Evolutionary conservation across 2,113 vertebrate genomes (phyloP).

Genomic region (Dasyornis broadbenti): DNA sequence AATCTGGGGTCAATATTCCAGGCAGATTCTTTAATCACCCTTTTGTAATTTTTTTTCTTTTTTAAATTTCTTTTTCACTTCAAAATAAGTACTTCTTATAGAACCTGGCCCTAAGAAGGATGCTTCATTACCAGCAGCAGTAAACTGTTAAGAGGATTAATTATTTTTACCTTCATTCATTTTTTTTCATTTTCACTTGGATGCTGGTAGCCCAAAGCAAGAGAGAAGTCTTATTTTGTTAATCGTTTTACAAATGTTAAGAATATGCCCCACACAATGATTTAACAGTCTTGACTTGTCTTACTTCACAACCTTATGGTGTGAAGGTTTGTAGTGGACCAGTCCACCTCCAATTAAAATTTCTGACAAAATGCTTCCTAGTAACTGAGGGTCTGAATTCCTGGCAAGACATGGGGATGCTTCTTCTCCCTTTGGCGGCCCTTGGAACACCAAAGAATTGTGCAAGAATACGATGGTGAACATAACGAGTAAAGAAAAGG

Average conservation of each 20-base stretch:
- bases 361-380: background rate
- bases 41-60: background rate
- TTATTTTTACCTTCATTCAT: background rate
- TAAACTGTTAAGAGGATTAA: background rate
- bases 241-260: background rate
- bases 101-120: background rate
- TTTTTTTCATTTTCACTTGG: background rate
- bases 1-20: background rate
- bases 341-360: background rate
- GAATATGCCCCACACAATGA: background rate
- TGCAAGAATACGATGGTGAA: background rate
- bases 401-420: background rate
- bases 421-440: background rate
- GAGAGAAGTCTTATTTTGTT: background rate
- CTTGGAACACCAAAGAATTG: background rate
- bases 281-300: background rate
- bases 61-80: background rate
- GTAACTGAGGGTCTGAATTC: background rate
- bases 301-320: background rate
- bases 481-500: background rate
- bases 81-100: background rate
- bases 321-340: background rate
- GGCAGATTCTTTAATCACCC: background rate
- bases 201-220: background rate
- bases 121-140: background rate